Conservation (phyloP, 2,888 invertebrate genomes). For the Chymomyza fuscimana region DNA sequence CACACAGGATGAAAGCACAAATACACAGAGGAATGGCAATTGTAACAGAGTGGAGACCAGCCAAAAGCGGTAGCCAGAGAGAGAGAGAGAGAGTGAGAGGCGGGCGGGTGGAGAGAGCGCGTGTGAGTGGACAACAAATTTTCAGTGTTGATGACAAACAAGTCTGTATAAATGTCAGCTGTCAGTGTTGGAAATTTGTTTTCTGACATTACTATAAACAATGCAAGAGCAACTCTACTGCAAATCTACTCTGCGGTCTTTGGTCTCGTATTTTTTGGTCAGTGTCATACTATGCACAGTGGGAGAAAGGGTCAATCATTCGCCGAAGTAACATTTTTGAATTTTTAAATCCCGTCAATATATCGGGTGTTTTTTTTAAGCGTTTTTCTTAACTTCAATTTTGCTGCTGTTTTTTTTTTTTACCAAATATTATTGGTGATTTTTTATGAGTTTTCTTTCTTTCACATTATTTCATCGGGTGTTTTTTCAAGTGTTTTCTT, state of each 20-base stretch:
- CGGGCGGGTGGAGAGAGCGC: neutral
- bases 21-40: neutral
- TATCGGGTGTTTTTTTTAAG: no score
- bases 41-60: neutral
- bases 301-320: no score
- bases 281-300: no score
- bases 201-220: conserved; percentile 19
- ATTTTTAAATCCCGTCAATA: no score
- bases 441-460: no score
- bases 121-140: conserved; percentile 17
- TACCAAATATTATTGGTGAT: no score
- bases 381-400: no score
- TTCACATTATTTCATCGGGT: no score
- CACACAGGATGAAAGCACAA: conserved; percentile 24
- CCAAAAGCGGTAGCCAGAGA: neutral
- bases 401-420: no score
- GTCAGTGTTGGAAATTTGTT: conserved; percentile 59
- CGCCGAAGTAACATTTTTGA: no score
- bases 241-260: neutral
- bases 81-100: neutral
- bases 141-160: conserved; percentile 41
- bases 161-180: conserved; percentile 63
- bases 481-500: no score
- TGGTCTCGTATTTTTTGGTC: neutral
- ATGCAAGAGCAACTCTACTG: neutral